Percentiles rank a stretch among this genome's conserved stretches.
Evolutionary conservation across 2,113 vertebrate species (phyloP).

Genomic region (Lampris incognitus): DNA sequence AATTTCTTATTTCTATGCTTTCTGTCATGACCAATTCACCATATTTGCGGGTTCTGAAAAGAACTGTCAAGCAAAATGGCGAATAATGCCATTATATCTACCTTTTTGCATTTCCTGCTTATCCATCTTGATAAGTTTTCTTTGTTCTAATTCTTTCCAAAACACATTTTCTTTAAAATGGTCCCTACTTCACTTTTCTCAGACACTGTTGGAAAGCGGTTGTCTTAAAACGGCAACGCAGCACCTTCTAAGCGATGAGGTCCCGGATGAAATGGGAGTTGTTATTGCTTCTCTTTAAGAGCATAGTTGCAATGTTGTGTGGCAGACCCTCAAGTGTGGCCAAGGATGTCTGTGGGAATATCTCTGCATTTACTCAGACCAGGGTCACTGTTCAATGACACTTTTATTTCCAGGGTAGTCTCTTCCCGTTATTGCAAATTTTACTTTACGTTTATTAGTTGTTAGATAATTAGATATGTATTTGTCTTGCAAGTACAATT

Average conservation of each 20-base stretch:
- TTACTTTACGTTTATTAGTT: not conserved
- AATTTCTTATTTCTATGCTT: conserved; percentile 77
- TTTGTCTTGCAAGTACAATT: no score
- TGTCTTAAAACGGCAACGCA: conserved; percentile 14
- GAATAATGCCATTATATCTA: conserved; percentile 35
- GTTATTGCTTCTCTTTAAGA: conserved; percentile 62
- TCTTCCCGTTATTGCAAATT: not conserved
- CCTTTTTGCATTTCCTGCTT: conserved; percentile 12
- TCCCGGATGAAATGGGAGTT: conserved; percentile 58
- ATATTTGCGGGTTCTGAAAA: conserved; percentile 35
- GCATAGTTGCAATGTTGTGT: conserved; percentile 53
- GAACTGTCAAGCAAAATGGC: conserved; percentile 41
- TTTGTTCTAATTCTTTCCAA: conserved; percentile 23
- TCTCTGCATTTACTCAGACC: conserved; percentile 44
- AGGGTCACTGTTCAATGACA: conserved; percentile 3
- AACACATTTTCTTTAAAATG: conserved; percentile 2
- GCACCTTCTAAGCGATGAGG: conserved; percentile 43
- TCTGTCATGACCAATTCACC: conserved; percentile 51
- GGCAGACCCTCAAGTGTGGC: conserved; percentile 42
- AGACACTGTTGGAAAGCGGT: conserved; percentile 16
- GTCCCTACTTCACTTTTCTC: not conserved
- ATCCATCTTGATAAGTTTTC: conserved; percentile 20
- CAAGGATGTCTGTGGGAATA: conserved; percentile 43
- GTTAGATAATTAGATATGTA: no score
- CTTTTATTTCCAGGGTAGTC: conserved; percentile 4